Evolutionary conservation across 35 echinoderm and acorn worm species (phyloP), one percentile per base, ranked within the genome.

Genomic region (Apostichopus parvimensis): DNA sequence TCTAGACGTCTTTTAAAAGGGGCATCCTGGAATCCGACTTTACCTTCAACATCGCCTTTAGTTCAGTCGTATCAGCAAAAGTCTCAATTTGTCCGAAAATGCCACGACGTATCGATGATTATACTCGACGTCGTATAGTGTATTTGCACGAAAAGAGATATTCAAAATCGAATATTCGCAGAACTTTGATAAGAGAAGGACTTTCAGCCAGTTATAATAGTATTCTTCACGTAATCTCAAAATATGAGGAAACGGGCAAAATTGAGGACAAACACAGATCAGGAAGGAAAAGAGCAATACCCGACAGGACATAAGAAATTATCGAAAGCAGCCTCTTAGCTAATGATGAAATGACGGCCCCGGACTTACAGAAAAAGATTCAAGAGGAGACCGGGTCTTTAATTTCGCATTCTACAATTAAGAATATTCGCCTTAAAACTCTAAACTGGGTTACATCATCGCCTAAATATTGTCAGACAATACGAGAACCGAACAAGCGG

Each of bases 391-490:
- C 34, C 13, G 34, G 22, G 78, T 15, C 9, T 2, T 9, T 13
- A 9, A 53, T 53, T 9, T 80, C 34, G 8, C 45, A 57, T 4
- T 15, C 80, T 1, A 71, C 86, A 1, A 80, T 55, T 6, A 61
- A 23, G 3, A 57, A 66, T 22, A 6, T 11, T 52, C 4, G 53
- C 6, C 13, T 76, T 5, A 78, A 64, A 28, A 58, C 80, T 5
- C 56, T 80, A 3, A 54, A 56, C 11, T 92, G 79, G 79, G 80
- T 83, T 2, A 77, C 18, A 0, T 13, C 20, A 5, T 24, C 45
- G 54, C 57, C 79, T 12, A 53, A 71, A 18, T 92, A 71, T 14
- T 92, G 78, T 66, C 57, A 92, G 56, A 21, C 82, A 56, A 58
- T 92, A 17, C 6, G 91, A 14, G 14, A 24, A 34, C 61, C 9